Percentiles rank a stretch among this genome's conserved stretches.
Evolutionary conservation across 2,888 invertebrate species (phyloP).

Genomic region (Vandiemenella viatica): DNA sequence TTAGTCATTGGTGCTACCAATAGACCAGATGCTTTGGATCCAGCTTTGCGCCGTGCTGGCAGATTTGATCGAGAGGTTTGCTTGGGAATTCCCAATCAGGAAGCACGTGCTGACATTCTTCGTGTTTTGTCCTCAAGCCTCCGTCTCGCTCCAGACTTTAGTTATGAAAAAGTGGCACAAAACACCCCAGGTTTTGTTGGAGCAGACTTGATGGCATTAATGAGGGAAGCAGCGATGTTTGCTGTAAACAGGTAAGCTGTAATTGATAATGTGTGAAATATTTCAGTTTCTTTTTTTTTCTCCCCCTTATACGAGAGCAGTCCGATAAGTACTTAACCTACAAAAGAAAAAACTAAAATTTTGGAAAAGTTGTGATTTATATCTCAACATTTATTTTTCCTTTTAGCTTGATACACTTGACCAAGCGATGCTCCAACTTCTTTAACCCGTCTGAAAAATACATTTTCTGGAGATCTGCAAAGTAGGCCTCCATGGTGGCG

Average conservation of each 20-base stretch:
- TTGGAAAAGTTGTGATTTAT: too few relatives aligned
- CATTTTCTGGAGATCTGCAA: too few relatives aligned
- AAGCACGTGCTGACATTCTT: slow-evolving; percentile 67
- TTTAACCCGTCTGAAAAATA: too few relatives aligned
- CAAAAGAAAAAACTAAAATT: too few relatives aligned
- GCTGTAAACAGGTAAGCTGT: slow-evolving; percentile 53
- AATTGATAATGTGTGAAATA: not conserved
- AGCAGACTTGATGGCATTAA: slow-evolving; percentile 75
- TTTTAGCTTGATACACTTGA: too few relatives aligned
- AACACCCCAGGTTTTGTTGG: slow-evolving; percentile 93
- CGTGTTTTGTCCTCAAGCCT: slow-evolving; percentile 53
- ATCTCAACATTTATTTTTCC: too few relatives aligned
- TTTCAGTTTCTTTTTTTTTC: too few relatives aligned
- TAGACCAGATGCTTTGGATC: slow-evolving; percentile 81
- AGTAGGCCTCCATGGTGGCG: too few relatives aligned
- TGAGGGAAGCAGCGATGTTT: slow-evolving; percentile 74
- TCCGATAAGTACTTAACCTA: too few relatives aligned
- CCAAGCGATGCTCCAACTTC: too few relatives aligned
- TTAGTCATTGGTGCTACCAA: slow-evolving; percentile 93
- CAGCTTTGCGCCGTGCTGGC: slow-evolving; percentile 78
- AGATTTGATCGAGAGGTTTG: slow-evolving; percentile 88
- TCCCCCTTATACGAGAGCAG: too few relatives aligned
- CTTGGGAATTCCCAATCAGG: slow-evolving; percentile 81
- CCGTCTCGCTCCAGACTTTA: slow-evolving; percentile 50
- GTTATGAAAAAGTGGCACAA: slow-evolving; percentile 57